Percentiles rank a stretch among this genome's conserved stretches.
Conservation (phyloP, 2,797 vertebrate genomes). For the Propithecus perrieri region DNA sequence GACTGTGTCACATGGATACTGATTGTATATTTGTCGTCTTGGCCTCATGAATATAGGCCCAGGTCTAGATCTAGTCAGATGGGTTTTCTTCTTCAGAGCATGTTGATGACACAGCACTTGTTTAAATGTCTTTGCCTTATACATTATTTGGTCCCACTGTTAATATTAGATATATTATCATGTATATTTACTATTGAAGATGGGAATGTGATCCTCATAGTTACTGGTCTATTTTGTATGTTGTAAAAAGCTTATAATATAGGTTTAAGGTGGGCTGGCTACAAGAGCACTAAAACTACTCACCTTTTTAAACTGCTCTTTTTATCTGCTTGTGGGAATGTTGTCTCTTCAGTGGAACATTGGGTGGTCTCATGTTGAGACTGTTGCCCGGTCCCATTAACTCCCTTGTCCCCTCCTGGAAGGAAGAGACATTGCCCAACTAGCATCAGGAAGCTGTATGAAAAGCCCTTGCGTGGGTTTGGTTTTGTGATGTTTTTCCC, state of each 20-base stretch:
- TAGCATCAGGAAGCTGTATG: conserved; percentile 64
- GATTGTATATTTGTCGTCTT: conserved; percentile 19
- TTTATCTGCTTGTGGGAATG: conserved; percentile 70
- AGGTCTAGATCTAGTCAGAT: conserved; percentile 14
- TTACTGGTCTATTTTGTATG: conserved; percentile 92
- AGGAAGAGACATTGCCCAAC: conserved; percentile 62
- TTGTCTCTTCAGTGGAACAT: conserved; percentile 56
- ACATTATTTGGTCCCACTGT: conserved; percentile 80
- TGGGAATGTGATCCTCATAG: conserved; percentile 84
- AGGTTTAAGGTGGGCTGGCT: conserved; percentile 83
- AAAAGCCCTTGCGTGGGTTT: conserved; percentile 63
- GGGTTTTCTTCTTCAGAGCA: conserved; percentile 48
- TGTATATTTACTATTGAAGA: conserved; percentile 84
- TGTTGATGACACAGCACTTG: conserved; percentile 78
- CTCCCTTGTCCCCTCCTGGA: conserved; percentile 29
- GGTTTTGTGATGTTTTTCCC: conserved; percentile 68
- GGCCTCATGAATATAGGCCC: conserved; percentile 30
- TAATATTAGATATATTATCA: conserved; percentile 86
- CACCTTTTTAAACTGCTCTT: conserved; percentile 71
- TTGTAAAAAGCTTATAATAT: conserved; percentile 89
- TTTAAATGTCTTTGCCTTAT: conserved; percentile 88
- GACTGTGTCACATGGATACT: conserved; percentile 55
- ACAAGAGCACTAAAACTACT: conserved; percentile 73
- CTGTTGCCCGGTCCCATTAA: conserved; percentile 58
- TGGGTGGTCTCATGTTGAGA: conserved; percentile 74